These are phyloP conservation scores for Pipistrellus pygmaeus DNA, from an alignment of 2,797 vertebrate species.

Conservation along the genomic window DNA sequence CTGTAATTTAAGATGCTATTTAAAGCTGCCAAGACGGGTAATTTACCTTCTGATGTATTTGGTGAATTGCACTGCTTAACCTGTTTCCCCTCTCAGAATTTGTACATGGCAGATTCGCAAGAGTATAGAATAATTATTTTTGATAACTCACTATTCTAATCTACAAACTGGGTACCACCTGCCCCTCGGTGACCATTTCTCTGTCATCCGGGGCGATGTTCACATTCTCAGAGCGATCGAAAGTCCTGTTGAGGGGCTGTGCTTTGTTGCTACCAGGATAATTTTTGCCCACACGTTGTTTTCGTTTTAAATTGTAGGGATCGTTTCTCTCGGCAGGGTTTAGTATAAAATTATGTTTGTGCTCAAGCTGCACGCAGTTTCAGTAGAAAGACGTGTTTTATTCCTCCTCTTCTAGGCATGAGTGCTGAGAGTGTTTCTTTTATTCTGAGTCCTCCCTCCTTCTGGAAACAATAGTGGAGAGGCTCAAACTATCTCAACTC, in stretches of 20 bases:
- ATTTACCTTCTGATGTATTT: background rate
- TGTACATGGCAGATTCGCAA: background rate
- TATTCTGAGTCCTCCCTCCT: background rate
- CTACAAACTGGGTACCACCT: background rate
- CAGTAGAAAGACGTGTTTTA: background rate
- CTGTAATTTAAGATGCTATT: background rate
- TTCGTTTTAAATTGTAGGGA: background rate
- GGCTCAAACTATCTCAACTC: background rate
- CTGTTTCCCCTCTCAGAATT: background rate
- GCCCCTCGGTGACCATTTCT: background rate
- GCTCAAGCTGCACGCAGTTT: background rate
- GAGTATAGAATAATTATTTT: background rate
- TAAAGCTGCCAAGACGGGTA: background rate
- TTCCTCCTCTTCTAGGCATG: background rate
- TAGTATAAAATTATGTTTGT: conserved; percentile 57
- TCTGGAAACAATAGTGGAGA: conserved; percentile 2
- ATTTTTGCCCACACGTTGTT: background rate
- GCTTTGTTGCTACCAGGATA: background rate
- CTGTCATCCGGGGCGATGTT: background rate
- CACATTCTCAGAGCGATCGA: background rate
- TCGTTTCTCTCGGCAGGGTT: conserved; percentile 11
- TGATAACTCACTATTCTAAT: background rate
- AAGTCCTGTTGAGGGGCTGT: background rate
- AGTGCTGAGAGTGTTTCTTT: background rate
- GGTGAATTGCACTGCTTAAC: background rate